phyloP scores from a whole-genome alignment of 2,113 vertebrate genomes.

The Calypte anna region DNA sequence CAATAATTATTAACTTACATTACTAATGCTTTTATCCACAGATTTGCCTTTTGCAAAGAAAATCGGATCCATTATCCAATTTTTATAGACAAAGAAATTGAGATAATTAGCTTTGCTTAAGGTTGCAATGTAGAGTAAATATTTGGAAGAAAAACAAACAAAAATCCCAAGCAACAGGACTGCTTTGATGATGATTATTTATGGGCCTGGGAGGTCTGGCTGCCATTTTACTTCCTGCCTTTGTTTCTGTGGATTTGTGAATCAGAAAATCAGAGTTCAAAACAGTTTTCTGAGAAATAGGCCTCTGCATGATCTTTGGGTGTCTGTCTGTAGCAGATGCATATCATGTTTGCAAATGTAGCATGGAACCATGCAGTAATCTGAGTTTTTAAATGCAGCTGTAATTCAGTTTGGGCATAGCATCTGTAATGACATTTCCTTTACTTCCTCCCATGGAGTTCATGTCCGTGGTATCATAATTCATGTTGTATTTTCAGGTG shows the following conservation, averaged over 20 bases:
- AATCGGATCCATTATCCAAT: background rate
- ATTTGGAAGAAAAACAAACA: background rate
- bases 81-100: background rate
- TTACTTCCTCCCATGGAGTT: conserved; percentile 17
- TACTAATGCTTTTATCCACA: background rate
- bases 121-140: background rate
- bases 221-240: background rate
- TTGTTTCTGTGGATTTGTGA: background rate
- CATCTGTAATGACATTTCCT: conserved; percentile 57
- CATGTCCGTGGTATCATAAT: background rate
- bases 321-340: background rate
- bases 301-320: background rate
- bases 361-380: background rate
- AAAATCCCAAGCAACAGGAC: background rate
- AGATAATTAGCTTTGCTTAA: background rate
- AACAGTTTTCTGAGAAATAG: conserved; percentile 4
- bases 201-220: background rate
- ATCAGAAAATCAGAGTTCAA: background rate
- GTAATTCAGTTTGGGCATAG: conserved; percentile 51
- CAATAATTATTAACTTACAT: background rate
- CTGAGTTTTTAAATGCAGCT: conserved; percentile 5
- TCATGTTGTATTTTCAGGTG: conserved; percentile 28
- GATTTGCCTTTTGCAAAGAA: background rate
- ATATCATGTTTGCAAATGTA: background rate
- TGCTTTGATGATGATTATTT: background rate